A percentile compares a stretch with the other conserved stretches of the same genome.
phyloP scores from a whole-genome alignment of 2,888 invertebrate species.

The Ormyrus pomaceus region DNA sequence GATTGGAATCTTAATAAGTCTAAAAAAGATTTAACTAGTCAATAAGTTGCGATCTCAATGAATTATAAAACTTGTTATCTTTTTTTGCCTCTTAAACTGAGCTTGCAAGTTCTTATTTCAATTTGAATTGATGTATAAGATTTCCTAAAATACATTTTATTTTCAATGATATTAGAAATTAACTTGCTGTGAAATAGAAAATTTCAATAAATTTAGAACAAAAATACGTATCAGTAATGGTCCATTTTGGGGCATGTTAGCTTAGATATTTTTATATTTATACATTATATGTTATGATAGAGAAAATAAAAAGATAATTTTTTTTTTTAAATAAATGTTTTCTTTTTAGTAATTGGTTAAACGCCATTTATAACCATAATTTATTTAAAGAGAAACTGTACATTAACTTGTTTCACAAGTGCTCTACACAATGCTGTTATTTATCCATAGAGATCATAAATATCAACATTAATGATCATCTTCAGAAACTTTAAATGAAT shows the following conservation, averaged over 20 bases:
- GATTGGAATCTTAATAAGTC: constrained; percentile 44
- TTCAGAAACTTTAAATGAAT: constrained; percentile 36
- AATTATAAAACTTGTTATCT: constrained; percentile 42
- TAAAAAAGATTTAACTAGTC: constrained; percentile 51
- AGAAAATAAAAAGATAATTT: constrained; percentile 56
- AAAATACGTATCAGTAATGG: constrained; percentile 58
- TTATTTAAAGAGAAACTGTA: constrained; percentile 57
- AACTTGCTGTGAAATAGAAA: constrained; percentile 39
- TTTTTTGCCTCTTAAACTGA: constrained; percentile 20
- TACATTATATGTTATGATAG: constrained; percentile 60
- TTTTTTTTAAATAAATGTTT: constrained; percentile 45
- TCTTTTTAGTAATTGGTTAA: constrained; percentile 22
- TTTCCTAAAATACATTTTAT: constrained; percentile 52
- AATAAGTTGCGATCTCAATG: constrained; percentile 52
- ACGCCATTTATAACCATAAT: constrained; percentile 47
- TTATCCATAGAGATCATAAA: neutral
- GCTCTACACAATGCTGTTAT: constrained; percentile 46
- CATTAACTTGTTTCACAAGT: constrained; percentile 46
- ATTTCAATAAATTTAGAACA: constrained; percentile 30
- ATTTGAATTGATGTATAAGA: constrained; percentile 34
- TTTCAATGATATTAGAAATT: constrained; percentile 49
- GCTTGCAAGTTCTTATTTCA: constrained; percentile 30
- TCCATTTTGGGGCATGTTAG: constrained; percentile 59
- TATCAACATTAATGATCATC: constrained; percentile 11
- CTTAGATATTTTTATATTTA: constrained; percentile 63